These are phyloP conservation scores for Trichogramma evanescens DNA, from an alignment of 2,888 invertebrate species.

Conservation along the genomic window DNA sequence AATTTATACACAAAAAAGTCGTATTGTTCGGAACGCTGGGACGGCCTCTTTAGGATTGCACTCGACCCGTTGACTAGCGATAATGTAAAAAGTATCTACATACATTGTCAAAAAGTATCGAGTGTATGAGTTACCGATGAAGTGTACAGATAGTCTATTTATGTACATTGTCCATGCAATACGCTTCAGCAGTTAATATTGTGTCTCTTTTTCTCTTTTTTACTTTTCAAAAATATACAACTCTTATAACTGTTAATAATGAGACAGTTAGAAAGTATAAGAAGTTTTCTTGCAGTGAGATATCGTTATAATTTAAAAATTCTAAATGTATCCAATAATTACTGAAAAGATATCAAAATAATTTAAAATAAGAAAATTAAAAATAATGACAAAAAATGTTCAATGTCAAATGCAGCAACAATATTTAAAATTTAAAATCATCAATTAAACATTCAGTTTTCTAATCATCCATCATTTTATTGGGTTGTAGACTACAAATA, in stretches of 20 bases:
- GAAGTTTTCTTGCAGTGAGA: no score
- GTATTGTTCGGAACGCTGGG: constrained; percentile 29
- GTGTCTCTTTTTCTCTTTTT: background rate
- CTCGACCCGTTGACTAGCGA: constrained; percentile 40
- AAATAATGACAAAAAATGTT: no score
- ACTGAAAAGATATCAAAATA: no score
- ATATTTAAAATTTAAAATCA: no score
- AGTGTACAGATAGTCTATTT: constrained; percentile 14
- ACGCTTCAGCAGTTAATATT: background rate
- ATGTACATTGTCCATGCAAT: background rate
- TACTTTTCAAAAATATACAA: background rate
- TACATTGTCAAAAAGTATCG: constrained; percentile 23
- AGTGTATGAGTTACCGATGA: constrained; percentile 17
- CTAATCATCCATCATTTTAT: no score
- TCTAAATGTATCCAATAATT: no score
- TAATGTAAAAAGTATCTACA: constrained; percentile 28
- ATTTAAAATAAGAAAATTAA: no score
- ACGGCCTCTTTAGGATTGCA: constrained; percentile 28
- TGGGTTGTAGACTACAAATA: no score
- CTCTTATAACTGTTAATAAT: constrained; percentile 6
- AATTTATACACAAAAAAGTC: constrained; percentile 27
- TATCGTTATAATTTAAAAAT: no score
- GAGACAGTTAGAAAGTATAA: no score
- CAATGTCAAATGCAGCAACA: no score
- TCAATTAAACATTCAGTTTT: no score